phyloP scores from a whole-genome alignment of 2,888 invertebrate species.

The Aelia acuminata region DNA sequence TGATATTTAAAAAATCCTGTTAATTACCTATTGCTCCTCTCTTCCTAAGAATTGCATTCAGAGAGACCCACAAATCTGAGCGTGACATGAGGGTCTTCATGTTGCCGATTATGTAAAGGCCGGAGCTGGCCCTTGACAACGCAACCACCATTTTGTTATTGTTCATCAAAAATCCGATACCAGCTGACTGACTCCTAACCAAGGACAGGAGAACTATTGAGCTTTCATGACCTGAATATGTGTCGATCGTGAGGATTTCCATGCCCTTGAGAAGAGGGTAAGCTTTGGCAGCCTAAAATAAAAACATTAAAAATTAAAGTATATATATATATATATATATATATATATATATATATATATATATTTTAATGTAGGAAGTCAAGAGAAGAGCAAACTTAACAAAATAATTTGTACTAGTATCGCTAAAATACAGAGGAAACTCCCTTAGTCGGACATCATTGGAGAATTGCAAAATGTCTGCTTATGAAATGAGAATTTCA shows the following conservation, averaged over 20 bases:
- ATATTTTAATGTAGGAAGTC: too few species aligned
- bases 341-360: too few species aligned
- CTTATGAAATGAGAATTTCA: too few species aligned
- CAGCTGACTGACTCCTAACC: constrained; percentile 80
- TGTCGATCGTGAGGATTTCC: constrained; percentile 80
- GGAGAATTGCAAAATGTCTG: too few species aligned
- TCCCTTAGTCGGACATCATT: too few species aligned
- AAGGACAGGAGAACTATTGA: constrained; percentile 84
- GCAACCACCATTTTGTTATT: constrained; percentile 84
- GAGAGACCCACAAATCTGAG: constrained; percentile 74
- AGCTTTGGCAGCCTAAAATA: background rate
- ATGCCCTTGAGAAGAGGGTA: constrained; percentile 69
- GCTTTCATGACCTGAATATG: constrained; percentile 86
- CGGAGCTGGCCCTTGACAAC: constrained; percentile 80
- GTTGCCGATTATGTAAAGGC: constrained; percentile 83
- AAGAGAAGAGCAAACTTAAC: too few species aligned
- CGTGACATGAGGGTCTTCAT: constrained; percentile 74
- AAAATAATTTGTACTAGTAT: too few species aligned
- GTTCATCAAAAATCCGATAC: constrained; percentile 80
- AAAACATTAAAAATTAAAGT: background rate
- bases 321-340: too few species aligned
- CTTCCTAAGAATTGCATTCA: constrained; percentile 68
- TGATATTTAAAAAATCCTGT: background rate
- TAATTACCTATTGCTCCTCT: constrained; percentile 17
- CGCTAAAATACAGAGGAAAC: too few species aligned